Evolutionary conservation across 2,113 vertebrate species (phyloP).

Genomic region (Rhinogobius similis): DNA sequence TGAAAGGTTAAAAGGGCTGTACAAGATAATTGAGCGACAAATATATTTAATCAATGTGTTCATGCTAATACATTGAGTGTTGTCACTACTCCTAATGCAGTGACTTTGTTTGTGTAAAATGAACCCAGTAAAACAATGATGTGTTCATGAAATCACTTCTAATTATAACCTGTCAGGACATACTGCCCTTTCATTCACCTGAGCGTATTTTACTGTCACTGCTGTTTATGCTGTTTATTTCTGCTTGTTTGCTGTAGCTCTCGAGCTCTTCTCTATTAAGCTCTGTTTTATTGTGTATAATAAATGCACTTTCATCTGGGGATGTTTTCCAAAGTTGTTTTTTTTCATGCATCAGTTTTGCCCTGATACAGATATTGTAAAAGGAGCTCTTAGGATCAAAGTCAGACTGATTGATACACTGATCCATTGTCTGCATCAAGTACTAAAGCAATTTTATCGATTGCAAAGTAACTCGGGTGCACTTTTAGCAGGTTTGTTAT

Average conservation of each 20-base stretch:
- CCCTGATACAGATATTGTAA: background rate
- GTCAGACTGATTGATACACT: too few relatives aligned
- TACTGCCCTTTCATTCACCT: background rate
- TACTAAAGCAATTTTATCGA: too few relatives aligned
- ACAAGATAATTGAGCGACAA: too few relatives aligned
- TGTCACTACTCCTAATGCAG: too few relatives aligned
- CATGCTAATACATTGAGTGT: background rate
- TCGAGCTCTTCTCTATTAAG: background rate
- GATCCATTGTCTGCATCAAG: too few relatives aligned
- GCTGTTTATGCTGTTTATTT: background rate
- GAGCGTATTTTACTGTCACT: background rate
- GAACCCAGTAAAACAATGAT: background rate
- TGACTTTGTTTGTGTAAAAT: too few relatives aligned
- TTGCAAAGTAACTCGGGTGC: too few relatives aligned
- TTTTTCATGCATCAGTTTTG: background rate
- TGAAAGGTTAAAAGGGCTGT: too few relatives aligned
- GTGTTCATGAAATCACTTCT: background rate
- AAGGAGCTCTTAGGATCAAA: too few relatives aligned
- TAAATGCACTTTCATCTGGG: background rate
- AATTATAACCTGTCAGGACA: background rate
- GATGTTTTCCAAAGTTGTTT: background rate
- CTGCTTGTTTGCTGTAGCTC: background rate
- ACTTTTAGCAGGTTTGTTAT: too few relatives aligned
- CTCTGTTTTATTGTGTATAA: background rate
- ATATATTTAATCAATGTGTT: too few relatives aligned